Evolutionary conservation across 2,888 invertebrate species (phyloP).

Genomic region (Drosophila kanekoi): DNA sequence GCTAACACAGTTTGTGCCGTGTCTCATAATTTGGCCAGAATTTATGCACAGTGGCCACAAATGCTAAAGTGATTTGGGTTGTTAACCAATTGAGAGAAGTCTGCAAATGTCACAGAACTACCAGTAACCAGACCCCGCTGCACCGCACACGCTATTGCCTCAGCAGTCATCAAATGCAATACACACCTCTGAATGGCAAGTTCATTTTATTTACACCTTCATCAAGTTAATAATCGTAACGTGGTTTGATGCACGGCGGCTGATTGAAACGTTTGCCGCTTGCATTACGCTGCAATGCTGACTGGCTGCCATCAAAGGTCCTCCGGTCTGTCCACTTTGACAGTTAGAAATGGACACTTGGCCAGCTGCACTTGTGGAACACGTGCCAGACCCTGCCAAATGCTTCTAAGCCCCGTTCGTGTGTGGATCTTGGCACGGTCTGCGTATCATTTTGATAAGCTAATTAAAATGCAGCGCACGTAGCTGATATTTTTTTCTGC

Average conservation of each 20-base stretch:
- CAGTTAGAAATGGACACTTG: constrained; percentile 44
- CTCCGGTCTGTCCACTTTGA: constrained; percentile 9
- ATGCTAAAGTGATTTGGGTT: constrained; percentile 57
- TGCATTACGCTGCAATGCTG: constrained; percentile 19
- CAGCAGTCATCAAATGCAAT: constrained; percentile 19
- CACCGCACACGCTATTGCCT: constrained; percentile 4
- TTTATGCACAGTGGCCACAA: constrained; percentile 54
- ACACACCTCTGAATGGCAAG: constrained; percentile 36
- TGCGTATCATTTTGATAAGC: constrained; percentile 36
- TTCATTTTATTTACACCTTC: constrained; percentile 60
- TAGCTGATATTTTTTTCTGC: constrained; percentile 31
- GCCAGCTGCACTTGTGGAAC: constrained; percentile 42
- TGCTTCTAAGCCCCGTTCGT: constrained; percentile 47
- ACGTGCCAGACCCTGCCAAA: constrained; percentile 56
- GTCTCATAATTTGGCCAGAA: constrained; percentile 56
- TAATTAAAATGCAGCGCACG: constrained; percentile 63
- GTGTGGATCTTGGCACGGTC: constrained; percentile 26
- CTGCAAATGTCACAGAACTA: constrained; percentile 9
- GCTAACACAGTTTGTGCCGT: constrained; percentile 11
- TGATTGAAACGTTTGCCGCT: constrained; percentile 49
- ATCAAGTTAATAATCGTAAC: constrained; percentile 58
- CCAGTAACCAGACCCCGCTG: not conserved
- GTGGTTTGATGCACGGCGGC: constrained; percentile 46
- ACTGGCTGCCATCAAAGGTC: constrained; percentile 10
- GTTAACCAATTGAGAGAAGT: constrained; percentile 52